Base-by-base conservation (phyloP, 2,797 vertebrate genomes). In the Balearica regulorum region DNA sequence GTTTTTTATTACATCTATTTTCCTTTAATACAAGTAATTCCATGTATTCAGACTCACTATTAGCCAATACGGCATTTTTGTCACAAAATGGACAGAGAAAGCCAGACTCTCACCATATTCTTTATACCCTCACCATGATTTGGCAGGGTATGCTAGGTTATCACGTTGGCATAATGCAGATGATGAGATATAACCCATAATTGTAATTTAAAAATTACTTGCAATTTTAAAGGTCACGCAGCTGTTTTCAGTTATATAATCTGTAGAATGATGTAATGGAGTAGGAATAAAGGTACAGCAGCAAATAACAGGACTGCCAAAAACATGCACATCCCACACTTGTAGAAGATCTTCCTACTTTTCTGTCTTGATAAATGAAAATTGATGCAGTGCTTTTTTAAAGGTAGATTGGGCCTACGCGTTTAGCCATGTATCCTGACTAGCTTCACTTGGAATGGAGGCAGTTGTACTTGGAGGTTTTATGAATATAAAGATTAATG, bases 401-500 rank as follows among this genome's bases (percentile, higher is more conserved):
- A 75, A 87, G 91, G 66, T 41, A 65, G 57, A 37, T 46, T 77
- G 60, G 88, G 54, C 77, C 83, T 64, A 48, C 71, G 25, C 48
- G 55, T 91, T 90, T 86, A 92, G 66, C 58, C 39, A 39, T 18
- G 71, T 57, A 83, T 39, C 39, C 77, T 72, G 92, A 82, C 87
- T 71, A 33, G 54, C 58, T 61, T 79, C 53, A 21, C 48, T 69
- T 93, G 83, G 92, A 96, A 93, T 12, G 18, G 72, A 96, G 62
- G 58, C 33, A 62, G 89, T 60, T 87, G 68, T 95, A 83, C 69
- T 77, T 70, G 58, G 83, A 90, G 65, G 43, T 92, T 97, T 96
- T 90, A 85, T 91, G 90, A 96, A 96, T 88, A 93, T 90, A 88
- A 93, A 96, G 92, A 96, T 97, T 69, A 96, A 95, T 95, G 95